phyloP scores from a whole-genome alignment of 2,113 vertebrate species.

The Fregata magnificens region DNA sequence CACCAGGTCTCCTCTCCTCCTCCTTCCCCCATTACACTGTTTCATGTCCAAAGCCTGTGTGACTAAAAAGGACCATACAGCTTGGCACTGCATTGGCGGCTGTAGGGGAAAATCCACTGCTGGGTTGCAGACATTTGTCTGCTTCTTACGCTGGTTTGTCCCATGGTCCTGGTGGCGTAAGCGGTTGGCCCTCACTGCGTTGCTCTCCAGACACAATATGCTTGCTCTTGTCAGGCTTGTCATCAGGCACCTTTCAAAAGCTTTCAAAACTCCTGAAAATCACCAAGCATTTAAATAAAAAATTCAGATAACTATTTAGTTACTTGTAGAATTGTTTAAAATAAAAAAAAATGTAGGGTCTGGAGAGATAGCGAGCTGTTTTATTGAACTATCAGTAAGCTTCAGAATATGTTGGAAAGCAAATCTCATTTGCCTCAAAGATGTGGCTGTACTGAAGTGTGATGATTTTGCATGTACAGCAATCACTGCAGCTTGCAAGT shows the following conservation, averaged over 20 bases:
- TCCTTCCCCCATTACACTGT: not conserved
- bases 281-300: not conserved
- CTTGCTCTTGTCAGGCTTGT: not conserved
- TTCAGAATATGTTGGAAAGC: not conserved
- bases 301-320: not conserved
- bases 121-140: not conserved
- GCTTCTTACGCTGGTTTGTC: not conserved
- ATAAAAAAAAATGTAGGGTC: not conserved
- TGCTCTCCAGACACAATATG: not conserved
- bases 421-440: not conserved
- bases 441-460: not conserved
- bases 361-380: fast-evolving
- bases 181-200: not conserved
- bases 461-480: not conserved
- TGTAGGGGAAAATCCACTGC: not conserved
- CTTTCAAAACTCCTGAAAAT: not conserved
- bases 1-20: not conserved
- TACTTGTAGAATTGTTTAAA: not conserved
- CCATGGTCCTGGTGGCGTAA: not conserved
- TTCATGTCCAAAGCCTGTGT: not conserved
- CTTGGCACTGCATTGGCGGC: not conserved
- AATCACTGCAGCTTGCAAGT: not conserved
- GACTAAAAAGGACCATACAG: not conserved
- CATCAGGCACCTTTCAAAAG: not conserved
- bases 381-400: not conserved